Conservation (phyloP, 2,797 vertebrate species). For the Smutsia temminckii region DNA sequence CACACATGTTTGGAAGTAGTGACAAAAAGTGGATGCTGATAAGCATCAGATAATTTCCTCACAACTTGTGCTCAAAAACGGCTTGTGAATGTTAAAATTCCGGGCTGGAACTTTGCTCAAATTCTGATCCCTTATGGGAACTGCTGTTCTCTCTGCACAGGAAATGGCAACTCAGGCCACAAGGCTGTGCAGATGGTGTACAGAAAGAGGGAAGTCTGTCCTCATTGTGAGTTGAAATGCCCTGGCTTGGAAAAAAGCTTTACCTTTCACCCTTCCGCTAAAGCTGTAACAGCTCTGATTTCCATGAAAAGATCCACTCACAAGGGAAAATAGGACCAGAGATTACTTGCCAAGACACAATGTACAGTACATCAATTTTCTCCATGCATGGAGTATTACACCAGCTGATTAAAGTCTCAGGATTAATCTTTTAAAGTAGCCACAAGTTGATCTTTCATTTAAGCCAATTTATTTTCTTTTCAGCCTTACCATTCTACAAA, state of each 20-base stretch:
- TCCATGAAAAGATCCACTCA: constrained; percentile 54
- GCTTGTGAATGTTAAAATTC: constrained; percentile 71
- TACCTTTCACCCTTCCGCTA: constrained; percentile 57
- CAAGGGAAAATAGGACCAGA: constrained; percentile 65
- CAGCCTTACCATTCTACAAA: constrained; percentile 27
- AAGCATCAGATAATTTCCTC: constrained; percentile 82
- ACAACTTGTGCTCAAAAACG: constrained; percentile 73
- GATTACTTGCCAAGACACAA: constrained; percentile 52
- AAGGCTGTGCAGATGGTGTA: constrained; percentile 53
- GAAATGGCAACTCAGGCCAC: constrained; percentile 57
- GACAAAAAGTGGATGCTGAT: constrained; percentile 78
- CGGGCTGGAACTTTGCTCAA: constrained; percentile 43
- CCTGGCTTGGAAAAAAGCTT: constrained; percentile 75
- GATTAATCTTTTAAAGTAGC: constrained; percentile 32
- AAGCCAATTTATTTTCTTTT: constrained; percentile 46
- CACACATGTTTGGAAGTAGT: constrained; percentile 56
- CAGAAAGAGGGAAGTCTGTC: constrained; percentile 73
- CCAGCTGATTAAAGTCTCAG: constrained; percentile 42
- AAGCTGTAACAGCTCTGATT: constrained; percentile 70
- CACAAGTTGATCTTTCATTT: constrained; percentile 54
- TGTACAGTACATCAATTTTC: constrained; percentile 45
- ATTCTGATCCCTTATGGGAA: constrained; percentile 71
- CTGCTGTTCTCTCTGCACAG: constrained; percentile 58
- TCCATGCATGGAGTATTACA: constrained; percentile 52
- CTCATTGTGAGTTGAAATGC: constrained; percentile 66